Percentiles rank a stretch among this genome's conserved stretches.
Evolutionary conservation across 2,113 vertebrate genomes (phyloP).

Genomic region (Toxotes chatareus): DNA sequence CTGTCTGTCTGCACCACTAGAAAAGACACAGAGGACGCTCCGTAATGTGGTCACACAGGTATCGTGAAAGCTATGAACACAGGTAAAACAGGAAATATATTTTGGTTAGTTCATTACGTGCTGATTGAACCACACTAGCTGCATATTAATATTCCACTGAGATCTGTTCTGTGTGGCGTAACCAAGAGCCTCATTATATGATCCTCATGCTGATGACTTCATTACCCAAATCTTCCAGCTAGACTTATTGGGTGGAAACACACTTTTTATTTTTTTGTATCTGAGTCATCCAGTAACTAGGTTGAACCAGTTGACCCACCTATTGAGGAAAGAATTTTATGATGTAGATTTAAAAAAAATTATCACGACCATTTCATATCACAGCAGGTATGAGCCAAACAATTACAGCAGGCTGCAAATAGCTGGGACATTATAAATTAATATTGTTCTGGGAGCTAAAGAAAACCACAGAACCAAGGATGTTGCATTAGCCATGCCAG

Average conservation of each 20-base stretch:
- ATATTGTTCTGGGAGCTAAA: constrained; percentile 40
- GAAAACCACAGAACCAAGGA: constrained; percentile 5
- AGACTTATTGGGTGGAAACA: constrained; percentile 32
- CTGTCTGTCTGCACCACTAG: background rate
- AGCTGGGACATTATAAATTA: constrained; percentile 28
- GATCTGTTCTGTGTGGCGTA: constrained; percentile 53
- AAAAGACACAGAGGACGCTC: background rate
- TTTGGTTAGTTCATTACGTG: constrained; percentile 40
- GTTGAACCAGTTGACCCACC: background rate
- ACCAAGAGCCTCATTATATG: constrained; percentile 63
- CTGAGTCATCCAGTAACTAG: constrained; percentile 22
- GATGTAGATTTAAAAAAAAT: background rate
- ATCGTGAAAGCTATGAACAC: background rate
- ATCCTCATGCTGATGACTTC: constrained; percentile 63
- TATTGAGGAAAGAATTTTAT: background rate
- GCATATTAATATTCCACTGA: constrained; percentile 56
- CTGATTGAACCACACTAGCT: constrained; percentile 39
- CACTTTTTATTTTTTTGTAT: background rate
- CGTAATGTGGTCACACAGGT: background rate
- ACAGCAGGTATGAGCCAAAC: constrained; percentile 44
- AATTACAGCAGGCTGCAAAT: constrained; percentile 20
- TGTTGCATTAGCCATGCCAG: constrained; percentile 32
- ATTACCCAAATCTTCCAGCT: constrained; percentile 60
- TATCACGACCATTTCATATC: constrained; percentile 10
- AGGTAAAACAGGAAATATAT: constrained; percentile 32